Evolutionary conservation across 53 echinoderm and acorn worm species (phyloP), one percentile per base, ranked within the genome.

Genomic region (Echinarachnius parma): DNA sequence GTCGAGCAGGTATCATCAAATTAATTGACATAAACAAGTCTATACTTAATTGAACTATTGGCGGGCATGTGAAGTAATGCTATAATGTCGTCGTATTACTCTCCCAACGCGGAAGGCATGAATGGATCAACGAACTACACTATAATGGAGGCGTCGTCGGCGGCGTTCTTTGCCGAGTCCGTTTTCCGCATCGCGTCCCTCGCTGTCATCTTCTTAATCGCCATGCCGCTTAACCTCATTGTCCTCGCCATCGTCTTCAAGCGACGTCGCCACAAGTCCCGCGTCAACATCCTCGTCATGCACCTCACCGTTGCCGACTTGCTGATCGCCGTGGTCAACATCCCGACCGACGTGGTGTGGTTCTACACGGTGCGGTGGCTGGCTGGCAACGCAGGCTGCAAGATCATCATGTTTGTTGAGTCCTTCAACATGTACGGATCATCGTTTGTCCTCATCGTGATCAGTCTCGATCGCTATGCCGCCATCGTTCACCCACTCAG

Each of bases 391-490:
- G 55, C 71, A 2, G 49, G 75, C 44, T 96, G 96, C 37, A 88
- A 91, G 53, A 62, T 91, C 1, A 62, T 82, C 46, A 87, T 68
- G 68, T 96, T 88, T 45, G 33, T 96, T 25, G 60, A 69, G 39
- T 78, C 78, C 37, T 34, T 84, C 23, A 75, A 66, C 44, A 72
- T 91, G 46, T 88, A 84, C 46, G 78, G 81, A 1, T 91, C 91
- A 8, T 82, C 91, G 7, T 90, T 90, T 49, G 72, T 96, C n/a
- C 69, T 96, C 2, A 85, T 96, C 46, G 90, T 90, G 3, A 96
- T 96, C 53, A 96, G 96, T 52, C 39, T 96, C 39, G 96, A 96
- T 59, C 91, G 96, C 20, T 96, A 87, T 47, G 83, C 87, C 62
- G 91, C 95, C 22, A 90, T 94, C 64, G 87, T 94, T n/a, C 84